Evolutionary conservation across 2,888 invertebrate species (phyloP).

Genomic region (Philaethria dido): DNA sequence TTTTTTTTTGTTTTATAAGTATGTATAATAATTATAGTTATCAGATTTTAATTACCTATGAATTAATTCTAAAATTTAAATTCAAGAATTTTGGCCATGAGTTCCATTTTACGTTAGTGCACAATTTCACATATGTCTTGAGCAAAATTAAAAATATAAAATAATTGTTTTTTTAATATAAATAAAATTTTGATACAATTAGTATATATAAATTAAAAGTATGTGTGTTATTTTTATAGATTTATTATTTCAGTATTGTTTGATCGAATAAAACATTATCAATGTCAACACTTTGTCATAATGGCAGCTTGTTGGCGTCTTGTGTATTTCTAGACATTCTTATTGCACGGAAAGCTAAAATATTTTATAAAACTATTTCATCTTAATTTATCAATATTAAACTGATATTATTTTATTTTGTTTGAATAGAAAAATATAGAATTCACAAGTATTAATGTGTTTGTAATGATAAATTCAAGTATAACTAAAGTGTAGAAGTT

Average conservation of each 20-base stretch:
- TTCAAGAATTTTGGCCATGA: not conserved
- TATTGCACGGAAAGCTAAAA: conserved; percentile 44
- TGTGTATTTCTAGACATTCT: conserved; percentile 68
- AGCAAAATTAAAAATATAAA: not conserved
- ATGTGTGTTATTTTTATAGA: too few relatives aligned
- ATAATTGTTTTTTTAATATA: not conserved
- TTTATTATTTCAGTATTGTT: not conserved
- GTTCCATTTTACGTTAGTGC: not conserved
- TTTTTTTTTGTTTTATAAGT: too few relatives aligned
- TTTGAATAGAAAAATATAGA: conserved; percentile 14
- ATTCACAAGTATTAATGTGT: not conserved
- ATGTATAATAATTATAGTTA: too few relatives aligned
- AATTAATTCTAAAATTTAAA: too few relatives aligned
- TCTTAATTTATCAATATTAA: conserved; percentile 38
- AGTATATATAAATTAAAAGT: too few relatives aligned
- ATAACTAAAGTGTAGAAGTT: conserved; percentile 53
- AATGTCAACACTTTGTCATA: conserved; percentile 28
- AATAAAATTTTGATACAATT: not conserved
- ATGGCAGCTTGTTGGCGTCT: conserved; percentile 64
- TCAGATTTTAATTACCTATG: too few relatives aligned
- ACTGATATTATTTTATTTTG: conserved; percentile 28
- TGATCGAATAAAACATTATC: conserved; percentile 20
- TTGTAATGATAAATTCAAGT: conserved; percentile 21
- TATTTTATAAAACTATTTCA: conserved; percentile 6
- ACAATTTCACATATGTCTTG: not conserved